Conservation (phyloP, 2,888 invertebrate genomes). For the Tromatobia lineatoria region DNA sequence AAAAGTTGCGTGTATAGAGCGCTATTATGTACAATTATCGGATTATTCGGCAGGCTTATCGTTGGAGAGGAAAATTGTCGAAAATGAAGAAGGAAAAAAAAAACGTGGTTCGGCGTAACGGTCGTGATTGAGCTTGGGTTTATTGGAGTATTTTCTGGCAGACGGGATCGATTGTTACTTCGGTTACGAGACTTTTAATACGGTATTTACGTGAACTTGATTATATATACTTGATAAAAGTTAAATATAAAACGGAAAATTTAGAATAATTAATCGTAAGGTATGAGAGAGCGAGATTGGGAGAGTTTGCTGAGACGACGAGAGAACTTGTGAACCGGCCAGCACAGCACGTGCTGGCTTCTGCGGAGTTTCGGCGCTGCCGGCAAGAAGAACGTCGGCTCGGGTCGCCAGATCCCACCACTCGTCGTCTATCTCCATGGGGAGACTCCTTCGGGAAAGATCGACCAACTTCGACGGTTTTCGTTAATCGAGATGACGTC, state of each 20-base stretch:
- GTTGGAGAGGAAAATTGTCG: conserved; percentile 31
- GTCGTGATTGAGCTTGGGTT: conserved; percentile 29
- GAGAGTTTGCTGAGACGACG: conserved; percentile 56
- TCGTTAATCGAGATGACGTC: conserved; percentile 35
- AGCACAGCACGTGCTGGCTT: conserved; percentile 83
- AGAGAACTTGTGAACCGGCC: conserved; percentile 72
- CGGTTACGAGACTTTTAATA: not conserved
- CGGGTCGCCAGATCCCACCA: conserved; percentile 10
- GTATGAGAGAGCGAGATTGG: conserved; percentile 59
- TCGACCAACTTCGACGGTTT: conserved; percentile 58
- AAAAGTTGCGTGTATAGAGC: conserved; percentile 60
- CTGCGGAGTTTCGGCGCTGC: conserved; percentile 74
- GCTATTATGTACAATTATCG: conserved; percentile 58
- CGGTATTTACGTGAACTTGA: not conserved
- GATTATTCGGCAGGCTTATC: conserved; percentile 31
- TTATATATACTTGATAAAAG: not conserved
- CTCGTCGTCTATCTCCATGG: conserved; percentile 36
- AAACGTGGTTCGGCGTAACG: conserved; percentile 59
- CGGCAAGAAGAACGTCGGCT: conserved; percentile 59
- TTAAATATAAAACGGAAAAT: not conserved
- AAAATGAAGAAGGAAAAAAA: conserved; percentile 6
- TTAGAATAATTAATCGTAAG: conserved; percentile 21
- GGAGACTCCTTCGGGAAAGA: conserved; percentile 50
- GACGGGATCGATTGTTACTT: conserved; percentile 45
- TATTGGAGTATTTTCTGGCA: conserved; percentile 20